Evolutionary conservation across 23 tunicate species (phyloP).

Genomic region (Ciona savignyi): DNA sequence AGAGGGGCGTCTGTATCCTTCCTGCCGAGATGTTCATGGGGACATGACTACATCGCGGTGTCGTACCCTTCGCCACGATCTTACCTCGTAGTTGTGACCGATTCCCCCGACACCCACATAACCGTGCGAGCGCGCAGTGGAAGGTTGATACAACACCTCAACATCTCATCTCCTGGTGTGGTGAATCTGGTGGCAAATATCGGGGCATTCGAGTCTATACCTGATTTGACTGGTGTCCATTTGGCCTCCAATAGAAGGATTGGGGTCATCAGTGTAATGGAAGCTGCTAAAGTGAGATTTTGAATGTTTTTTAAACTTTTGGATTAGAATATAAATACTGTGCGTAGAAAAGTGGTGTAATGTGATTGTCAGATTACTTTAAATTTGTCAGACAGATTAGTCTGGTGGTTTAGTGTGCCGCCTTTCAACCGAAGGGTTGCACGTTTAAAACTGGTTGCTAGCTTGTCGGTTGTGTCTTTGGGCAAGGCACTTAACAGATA

Average conservation of each 20-base stretch:
- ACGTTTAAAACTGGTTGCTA: too few relatives aligned
- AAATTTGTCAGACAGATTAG: too few relatives aligned
- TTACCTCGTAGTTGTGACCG: slow-evolving; percentile 2
- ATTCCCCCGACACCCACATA: not conserved
- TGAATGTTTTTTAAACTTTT: too few relatives aligned
- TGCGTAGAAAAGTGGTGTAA: too few relatives aligned
- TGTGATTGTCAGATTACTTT: too few relatives aligned
- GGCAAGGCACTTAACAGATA: too few relatives aligned
- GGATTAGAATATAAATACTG: too few relatives aligned
- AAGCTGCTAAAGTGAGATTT: slow-evolving; percentile 27
- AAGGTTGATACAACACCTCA: not conserved
- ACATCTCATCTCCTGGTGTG: not conserved
- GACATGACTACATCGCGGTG: slow-evolving; percentile 5
- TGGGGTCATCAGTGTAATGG: slow-evolving; percentile 11
- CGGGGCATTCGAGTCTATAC: not conserved
- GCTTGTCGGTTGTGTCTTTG: too few relatives aligned
- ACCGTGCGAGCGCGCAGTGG: not conserved
- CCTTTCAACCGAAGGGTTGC: too few relatives aligned
- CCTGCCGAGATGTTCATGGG: slow-evolving; percentile 21
- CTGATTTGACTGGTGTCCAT: slow-evolving; percentile 1
- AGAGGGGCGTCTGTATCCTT: slow-evolving; percentile 16
- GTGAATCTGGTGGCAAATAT: slow-evolving; percentile 10
- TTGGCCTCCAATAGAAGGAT: slow-evolving; percentile 17
- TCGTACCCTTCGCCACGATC: slow-evolving; percentile 19
- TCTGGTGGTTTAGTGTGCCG: too few relatives aligned